phyloP scores from a whole-genome alignment of 2,113 vertebrate genomes.

The Lates calcarifer region DNA sequence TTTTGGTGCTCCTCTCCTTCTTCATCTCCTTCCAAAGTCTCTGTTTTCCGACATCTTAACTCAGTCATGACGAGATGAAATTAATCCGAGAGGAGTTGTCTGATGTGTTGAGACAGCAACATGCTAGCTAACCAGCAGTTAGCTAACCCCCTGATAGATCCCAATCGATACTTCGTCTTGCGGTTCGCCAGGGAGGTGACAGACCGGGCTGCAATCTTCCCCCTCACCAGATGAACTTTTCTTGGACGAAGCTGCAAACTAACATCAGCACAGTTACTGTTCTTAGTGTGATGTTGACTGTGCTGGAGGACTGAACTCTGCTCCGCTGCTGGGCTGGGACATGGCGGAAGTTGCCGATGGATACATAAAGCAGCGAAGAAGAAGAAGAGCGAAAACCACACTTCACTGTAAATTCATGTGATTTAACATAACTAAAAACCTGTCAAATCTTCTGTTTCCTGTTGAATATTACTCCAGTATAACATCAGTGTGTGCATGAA shows the following conservation, averaged over 20 bases:
- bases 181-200: neutral
- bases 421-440: slow-evolving; percentile 10
- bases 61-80: slow-evolving; percentile 72
- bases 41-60: slow-evolving; percentile 69
- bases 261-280: neutral
- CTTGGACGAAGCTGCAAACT: neutral
- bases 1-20: slow-evolving; percentile 26
- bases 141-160: slow-evolving; percentile 15
- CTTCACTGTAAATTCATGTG: neutral
- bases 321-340: neutral
- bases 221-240: neutral
- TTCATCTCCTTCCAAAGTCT: slow-evolving; percentile 30
- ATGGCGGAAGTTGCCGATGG: slow-evolving; percentile 39
- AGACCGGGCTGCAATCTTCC: neutral
- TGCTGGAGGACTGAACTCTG: neutral
- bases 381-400: slow-evolving; percentile 41
- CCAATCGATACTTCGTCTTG: too few species aligned
- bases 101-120: slow-evolving; percentile 45
- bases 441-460: neutral
- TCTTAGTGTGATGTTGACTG: neutral
- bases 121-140: slow-evolving; percentile 80
- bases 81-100: slow-evolving; percentile 13
- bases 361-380: slow-evolving; percentile 46
- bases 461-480: too few species aligned
- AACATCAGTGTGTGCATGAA: neutral